phyloP scores from a whole-genome alignment of 1,140 invertebrate genomes.

The Zaprionus africanus region DNA sequence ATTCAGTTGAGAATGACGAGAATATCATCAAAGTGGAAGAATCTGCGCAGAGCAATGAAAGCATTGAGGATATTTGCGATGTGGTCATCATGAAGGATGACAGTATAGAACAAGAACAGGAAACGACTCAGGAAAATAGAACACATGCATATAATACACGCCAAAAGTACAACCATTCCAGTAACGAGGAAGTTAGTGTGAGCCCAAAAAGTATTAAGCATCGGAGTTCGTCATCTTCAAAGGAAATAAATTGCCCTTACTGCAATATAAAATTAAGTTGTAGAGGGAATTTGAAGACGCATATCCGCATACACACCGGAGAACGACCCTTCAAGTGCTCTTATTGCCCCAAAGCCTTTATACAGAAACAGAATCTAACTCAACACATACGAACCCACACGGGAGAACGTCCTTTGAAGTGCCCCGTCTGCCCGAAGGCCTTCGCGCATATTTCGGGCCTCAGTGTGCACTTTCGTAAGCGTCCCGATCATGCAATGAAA shows the following conservation, averaged over 20 bases:
- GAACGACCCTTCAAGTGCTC: slow-evolving; percentile 25
- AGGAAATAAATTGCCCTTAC: background rate
- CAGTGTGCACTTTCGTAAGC: background rate
- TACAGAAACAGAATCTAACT: background rate
- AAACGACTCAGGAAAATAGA: background rate
- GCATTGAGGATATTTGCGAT: background rate
- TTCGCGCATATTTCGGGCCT: slow-evolving; percentile 2
- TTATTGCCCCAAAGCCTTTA: slow-evolving; percentile 8
- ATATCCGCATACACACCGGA: slow-evolving; percentile 25
- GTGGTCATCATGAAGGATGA: background rate
- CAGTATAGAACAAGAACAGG: background rate
- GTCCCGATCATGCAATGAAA: background rate
- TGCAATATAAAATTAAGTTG: background rate
- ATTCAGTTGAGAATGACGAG: background rate
- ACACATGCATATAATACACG: background rate
- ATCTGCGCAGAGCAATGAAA: background rate
- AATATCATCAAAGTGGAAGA: background rate
- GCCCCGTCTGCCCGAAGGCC: background rate
- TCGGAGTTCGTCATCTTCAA: background rate
- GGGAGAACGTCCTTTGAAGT: slow-evolving; percentile 20
- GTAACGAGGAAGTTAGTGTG: background rate
- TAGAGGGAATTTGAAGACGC: slow-evolving; percentile 6
- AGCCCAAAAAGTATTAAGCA: background rate
- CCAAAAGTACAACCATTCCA: background rate
- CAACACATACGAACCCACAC: slow-evolving; percentile 21